phyloP scores from a whole-genome alignment of 64 coral and sea anemone species.

The Pachyseris speciosa region DNA sequence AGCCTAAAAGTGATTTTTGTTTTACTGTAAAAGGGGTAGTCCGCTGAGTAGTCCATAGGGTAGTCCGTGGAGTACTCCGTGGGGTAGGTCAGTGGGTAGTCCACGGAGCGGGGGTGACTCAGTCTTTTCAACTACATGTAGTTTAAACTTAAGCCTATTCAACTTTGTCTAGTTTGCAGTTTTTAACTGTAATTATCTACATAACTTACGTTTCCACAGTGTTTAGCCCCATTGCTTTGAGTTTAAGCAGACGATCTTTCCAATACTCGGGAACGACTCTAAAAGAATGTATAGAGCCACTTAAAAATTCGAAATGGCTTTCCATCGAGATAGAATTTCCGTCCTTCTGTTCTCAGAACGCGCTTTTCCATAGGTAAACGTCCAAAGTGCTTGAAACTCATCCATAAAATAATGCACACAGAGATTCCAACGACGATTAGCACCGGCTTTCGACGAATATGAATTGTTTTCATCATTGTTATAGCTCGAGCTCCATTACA shows the following conservation, averaged over 20 bases:
- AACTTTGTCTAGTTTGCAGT: no score
- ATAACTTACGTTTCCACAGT: constrained; percentile 72
- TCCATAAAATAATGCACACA: constrained; percentile 19
- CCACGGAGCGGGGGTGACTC: no score
- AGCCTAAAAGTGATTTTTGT: no score
- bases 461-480: not conserved
- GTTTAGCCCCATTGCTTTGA: constrained; percentile 79
- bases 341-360: not conserved
- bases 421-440: constrained; percentile 4
- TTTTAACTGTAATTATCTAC: not conserved
- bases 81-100: no score
- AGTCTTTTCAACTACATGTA: no score
- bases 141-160: no score
- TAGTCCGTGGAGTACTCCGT: no score
- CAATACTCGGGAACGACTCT: constrained; percentile 69
- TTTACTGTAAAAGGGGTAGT: no score
- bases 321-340: constrained; percentile 37
- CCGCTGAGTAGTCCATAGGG: no score
- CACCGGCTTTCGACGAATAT: not conserved
- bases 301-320: constrained; percentile 62
- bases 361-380: not conserved
- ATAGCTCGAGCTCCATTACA: no score
- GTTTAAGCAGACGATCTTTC: constrained; percentile 62
- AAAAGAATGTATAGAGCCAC: constrained; percentile 67
- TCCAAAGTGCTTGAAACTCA: not conserved